A percentile compares a stretch with the other conserved stretches of the same genome.
Evolutionary conservation across 2,888 invertebrate species (phyloP).

Genomic region (Leptogaster cylindrica): DNA sequence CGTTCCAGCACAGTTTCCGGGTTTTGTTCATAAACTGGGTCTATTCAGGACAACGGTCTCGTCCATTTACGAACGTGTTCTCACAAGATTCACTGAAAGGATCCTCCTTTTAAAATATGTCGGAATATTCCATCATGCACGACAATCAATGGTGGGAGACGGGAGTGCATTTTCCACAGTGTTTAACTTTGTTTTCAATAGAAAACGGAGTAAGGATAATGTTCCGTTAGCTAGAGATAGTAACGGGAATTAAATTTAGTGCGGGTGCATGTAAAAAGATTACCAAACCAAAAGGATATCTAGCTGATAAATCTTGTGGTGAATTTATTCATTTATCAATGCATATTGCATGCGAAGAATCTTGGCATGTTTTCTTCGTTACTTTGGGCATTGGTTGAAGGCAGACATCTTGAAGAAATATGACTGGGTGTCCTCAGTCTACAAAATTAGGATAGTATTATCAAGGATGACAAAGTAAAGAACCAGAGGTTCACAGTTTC

Average conservation of each 20-base stretch:
- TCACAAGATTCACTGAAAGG: neutral
- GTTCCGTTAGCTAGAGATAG: neutral
- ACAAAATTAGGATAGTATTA: too few relatives aligned
- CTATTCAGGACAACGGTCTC: neutral
- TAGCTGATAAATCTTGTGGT: too few relatives aligned
- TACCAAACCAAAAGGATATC: too few relatives aligned
- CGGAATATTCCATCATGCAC: neutral
- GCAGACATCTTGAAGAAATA: too few relatives aligned
- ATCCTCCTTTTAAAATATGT: neutral
- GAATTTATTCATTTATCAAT: too few relatives aligned
- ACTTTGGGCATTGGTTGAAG: too few relatives aligned
- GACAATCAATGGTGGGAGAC: neutral
- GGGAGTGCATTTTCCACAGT: neutral
- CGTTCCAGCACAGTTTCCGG: constrained; percentile 14
- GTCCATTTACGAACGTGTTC: neutral
- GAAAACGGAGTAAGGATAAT: neutral
- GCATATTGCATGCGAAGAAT: too few relatives aligned
- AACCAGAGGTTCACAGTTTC: too few relatives aligned
- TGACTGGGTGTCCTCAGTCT: too few relatives aligned
- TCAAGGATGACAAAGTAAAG: too few relatives aligned
- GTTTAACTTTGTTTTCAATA: constrained; percentile 2
- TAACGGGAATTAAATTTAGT: constrained; percentile 17
- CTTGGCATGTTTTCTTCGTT: too few relatives aligned
- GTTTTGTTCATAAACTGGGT: constrained; percentile 6
- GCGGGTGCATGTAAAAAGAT: neutral